Evolutionary conservation across 2,888 invertebrate species (phyloP), one percentile per base, ranked within the genome.

Genomic region (Phyto melanocephala): DNA sequence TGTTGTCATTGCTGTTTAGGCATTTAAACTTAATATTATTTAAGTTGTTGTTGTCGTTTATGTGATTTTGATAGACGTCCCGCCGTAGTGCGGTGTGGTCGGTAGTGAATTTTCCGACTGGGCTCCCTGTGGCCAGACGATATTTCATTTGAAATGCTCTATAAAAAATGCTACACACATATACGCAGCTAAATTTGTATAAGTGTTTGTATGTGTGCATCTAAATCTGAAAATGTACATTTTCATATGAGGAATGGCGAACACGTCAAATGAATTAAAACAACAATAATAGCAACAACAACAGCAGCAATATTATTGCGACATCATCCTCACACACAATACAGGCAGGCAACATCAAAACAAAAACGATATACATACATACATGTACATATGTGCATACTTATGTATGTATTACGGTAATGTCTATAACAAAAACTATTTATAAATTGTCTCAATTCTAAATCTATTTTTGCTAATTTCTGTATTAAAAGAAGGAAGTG

Each of bases 51-150:
- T 67, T 60, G 33, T 76, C 13, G 22, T 35, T 63, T 52, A 15
- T 28, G 33, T 35, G 45, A 56, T 70, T 74, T 80, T 79, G 71
- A 82, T 82, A 82, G 79, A 80, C 83, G 85, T 84, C 85, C 81
- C 85, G 85, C 74, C 85, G 79, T 84, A 81, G 86, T 85, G 86
- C 86, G 86, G 86, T 85, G 85, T 84, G 85, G 84, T 81, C 62
- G 72, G 80, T 77, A 58, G 80, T 77, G 79, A 79, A 80, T 79
- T 83, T 81, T 81, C 83, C 79, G 81, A 81, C 84, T 74, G 74
- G 80, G 81, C 75, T 85, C 79, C 84, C 83, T 83, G 79, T 77
- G 79, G 79, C 84, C 84, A 85, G 85, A 85, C 85, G 84, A 84
- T 85, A 84, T 84, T 85, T 85, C 82, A 84, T 85, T 84, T 80